Evolutionary conservation across 2,888 invertebrate genomes (phyloP), one percentile per base, ranked within the genome.

Genomic region (Lasius platythorax): DNA sequence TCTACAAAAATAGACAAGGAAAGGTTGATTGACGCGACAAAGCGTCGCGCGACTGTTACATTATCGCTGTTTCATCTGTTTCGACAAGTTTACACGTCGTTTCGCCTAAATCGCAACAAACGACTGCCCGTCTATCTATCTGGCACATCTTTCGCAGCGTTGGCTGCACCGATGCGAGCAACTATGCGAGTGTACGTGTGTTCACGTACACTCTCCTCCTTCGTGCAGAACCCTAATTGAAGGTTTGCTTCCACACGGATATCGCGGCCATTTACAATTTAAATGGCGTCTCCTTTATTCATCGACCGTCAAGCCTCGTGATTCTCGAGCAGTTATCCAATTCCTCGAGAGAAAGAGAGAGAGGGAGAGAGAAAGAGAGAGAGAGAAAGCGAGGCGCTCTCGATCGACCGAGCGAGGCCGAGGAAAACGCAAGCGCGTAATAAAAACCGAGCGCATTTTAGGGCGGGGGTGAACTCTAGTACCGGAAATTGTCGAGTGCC

Each of bases 181-280:
- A 23, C 58, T 37, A 73, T 82, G 50, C 56, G 72, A 63, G 64
- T 73, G 56, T 82, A 82, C 85, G 87, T 87, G 87, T 89, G 37
- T 37, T 85, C 87, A 53, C n/a, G 53, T 53, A 50, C 6, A 37
- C 37, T 37, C 5, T 53, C n/a, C 87, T 84, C 85, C 87, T 90
- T 89, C 86, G 89, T 46, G 72, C 72, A 43, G 46, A 40, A n/a
- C 33, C 86, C 91, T 92, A 92, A 92, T 92, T 91, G 92, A 91
- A 89, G 92, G 91, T 90, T 92, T 87, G 88, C 85, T 85, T 89
- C 85, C 87, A 85, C 89, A 89, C 87, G 88, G 86, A 88, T 89
- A 87, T 90, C 91, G 87, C 83, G 88, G 79, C 86, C 87, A 91
- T 91, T 91, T 92, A 88, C 90, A 90, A 87, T 91, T 87, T 91